These are phyloP conservation scores for Sebastes iracundus DNA, from an alignment of 2,797 vertebrate species.

Conservation along the genomic window DNA sequence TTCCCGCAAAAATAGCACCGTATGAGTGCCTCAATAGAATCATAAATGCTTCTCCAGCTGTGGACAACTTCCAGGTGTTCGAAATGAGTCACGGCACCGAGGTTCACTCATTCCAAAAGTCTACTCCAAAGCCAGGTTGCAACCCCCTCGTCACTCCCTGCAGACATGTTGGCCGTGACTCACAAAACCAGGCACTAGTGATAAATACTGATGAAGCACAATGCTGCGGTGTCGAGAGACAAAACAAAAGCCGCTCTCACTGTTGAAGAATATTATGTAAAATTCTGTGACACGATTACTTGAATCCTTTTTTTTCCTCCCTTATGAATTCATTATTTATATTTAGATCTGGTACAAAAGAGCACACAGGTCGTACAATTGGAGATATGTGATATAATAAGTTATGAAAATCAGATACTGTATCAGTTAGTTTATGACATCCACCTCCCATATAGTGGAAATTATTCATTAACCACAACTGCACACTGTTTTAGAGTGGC, in stretches of 20 bases:
- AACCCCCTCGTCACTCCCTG: conserved; percentile 8
- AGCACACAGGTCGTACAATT: neutral
- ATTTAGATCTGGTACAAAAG: neutral
- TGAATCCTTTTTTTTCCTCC: neutral
- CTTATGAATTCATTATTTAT: neutral
- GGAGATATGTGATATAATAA: neutral
- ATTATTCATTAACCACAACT: neutral
- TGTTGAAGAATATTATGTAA: conserved; percentile 8
- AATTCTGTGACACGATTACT: neutral
- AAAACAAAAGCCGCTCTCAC: neutral
- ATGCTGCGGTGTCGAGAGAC: neutral
- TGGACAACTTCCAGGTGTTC: conserved; percentile 39
- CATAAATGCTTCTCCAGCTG: conserved; percentile 53
- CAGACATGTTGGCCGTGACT: conserved; percentile 18
- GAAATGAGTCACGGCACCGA: conserved; percentile 30
- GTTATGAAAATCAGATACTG: neutral
- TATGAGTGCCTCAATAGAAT: neutral
- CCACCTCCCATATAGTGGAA: neutral
- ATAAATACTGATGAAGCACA: neutral
- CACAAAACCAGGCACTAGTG: conserved; percentile 9
- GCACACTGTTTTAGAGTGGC: neutral
- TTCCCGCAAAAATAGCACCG: neutral
- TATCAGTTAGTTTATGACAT: neutral
- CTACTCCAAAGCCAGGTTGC: conserved; percentile 10
- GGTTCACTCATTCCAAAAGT: conserved; percentile 12